These are phyloP conservation scores for Mastomys natalensis DNA, from an alignment of 2,113 vertebrate genomes.

Conservation along the genomic window DNA sequence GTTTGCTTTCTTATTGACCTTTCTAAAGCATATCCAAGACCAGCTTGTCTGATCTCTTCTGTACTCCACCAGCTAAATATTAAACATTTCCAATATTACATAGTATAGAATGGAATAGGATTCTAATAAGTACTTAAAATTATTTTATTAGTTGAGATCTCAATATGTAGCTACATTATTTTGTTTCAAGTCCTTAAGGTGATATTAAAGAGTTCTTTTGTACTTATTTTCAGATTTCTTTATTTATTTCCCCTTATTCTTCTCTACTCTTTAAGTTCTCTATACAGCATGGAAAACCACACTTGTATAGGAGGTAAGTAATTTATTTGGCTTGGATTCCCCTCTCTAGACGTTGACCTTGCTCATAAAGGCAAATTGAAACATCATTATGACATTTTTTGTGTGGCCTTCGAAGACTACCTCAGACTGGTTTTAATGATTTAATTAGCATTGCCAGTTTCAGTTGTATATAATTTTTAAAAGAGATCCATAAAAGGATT, in stretches of 20 bases:
- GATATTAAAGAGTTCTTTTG: slow-evolving; percentile 12
- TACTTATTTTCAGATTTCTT: neutral
- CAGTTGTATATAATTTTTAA: neutral
- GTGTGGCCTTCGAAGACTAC: neutral
- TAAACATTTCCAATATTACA: neutral
- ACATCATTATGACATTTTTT: neutral
- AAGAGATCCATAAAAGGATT: neutral
- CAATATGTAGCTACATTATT: neutral
- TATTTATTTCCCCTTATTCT: neutral
- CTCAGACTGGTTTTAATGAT: neutral
- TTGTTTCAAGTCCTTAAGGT: neutral
- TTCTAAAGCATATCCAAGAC: neutral
- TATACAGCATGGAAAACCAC: neutral
- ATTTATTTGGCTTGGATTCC: neutral
- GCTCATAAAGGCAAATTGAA: neutral
- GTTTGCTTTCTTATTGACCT: neutral
- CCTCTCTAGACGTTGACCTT: neutral
- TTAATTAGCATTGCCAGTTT: neutral
- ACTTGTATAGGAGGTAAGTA: neutral
- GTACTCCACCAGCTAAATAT: neutral
- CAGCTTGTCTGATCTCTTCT: neutral
- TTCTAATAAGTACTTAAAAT: neutral
- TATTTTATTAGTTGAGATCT: slow-evolving; percentile 3
- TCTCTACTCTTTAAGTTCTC: slow-evolving; percentile 2
- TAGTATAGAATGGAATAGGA: neutral